Evolutionary conservation across 2,888 invertebrate species (phyloP).

Genomic region (Hirtodrosophila cameraria): DNA sequence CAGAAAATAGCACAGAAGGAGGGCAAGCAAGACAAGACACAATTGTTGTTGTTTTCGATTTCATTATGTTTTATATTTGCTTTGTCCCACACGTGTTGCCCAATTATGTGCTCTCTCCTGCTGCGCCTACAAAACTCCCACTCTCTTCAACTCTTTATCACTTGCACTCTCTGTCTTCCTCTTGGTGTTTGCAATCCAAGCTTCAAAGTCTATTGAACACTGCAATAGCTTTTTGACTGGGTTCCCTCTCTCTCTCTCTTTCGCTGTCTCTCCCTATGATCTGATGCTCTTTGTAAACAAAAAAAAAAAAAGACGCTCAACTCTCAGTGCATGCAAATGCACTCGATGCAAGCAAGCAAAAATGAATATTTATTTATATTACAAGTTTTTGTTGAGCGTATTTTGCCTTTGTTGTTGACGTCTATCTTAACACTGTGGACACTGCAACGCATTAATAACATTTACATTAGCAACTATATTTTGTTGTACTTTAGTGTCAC

Average conservation of each 20-base stretch:
- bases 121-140: too few relatives aligned
- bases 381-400: constrained; percentile 8
- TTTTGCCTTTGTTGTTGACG: constrained; percentile 25
- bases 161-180: neutral
- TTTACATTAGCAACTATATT: constrained; percentile 14
- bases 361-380: constrained; percentile 26
- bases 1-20: constrained; percentile 43
- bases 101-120: neutral
- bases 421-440: constrained; percentile 15
- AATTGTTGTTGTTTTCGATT: constrained; percentile 41
- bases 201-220: constrained; percentile 18
- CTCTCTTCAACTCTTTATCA: neutral
- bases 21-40: constrained; percentile 17
- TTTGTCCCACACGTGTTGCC: constrained; percentile 19
- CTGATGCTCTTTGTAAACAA: constrained; percentile 35
- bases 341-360: constrained; percentile 13
- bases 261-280: too few relatives aligned
- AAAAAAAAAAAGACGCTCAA: constrained; percentile 27
- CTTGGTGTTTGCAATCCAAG: constrained; percentile 2
- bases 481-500: constrained; percentile 25
- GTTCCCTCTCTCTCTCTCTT: neutral
- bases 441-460: neutral
- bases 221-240: neutral
- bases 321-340: constrained; percentile 30
- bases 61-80: constrained; percentile 19